Evolutionary conservation across 2,797 vertebrate genomes (phyloP).

Genomic region (Hoplostethus atlanticus): DNA sequence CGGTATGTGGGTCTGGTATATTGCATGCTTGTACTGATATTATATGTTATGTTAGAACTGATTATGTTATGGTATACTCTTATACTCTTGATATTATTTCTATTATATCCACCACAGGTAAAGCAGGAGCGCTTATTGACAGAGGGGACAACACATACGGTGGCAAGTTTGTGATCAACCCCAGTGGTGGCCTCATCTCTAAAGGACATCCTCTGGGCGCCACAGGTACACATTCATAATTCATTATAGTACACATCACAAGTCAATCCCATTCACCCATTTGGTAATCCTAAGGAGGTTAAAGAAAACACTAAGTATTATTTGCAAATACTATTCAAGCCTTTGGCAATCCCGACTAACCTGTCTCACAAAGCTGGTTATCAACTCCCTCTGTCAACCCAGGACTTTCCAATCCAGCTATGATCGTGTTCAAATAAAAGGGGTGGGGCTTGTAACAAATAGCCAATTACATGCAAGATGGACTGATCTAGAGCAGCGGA

Average conservation of each 20-base stretch:
- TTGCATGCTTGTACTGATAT: not conserved
- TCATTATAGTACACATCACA: too few relatives aligned
- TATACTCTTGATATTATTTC: not conserved
- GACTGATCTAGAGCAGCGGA: too few relatives aligned
- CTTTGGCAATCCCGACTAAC: not conserved
- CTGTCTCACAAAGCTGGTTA: too few relatives aligned
- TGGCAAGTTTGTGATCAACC: conserved; percentile 97
- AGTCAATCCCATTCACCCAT: not conserved
- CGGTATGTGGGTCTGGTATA: not conserved
- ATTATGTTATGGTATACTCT: not conserved
- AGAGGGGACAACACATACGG: conserved; percentile 97
- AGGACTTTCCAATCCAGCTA: too few relatives aligned
- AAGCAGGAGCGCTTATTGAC: conserved; percentile 92
- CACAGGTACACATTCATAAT: conserved; percentile 87
- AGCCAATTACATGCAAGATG: too few relatives aligned
- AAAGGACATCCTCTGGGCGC: conserved; percentile 98
- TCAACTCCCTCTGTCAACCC: too few relatives aligned
- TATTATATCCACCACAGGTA: conserved; percentile 79
- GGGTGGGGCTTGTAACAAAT: too few relatives aligned
- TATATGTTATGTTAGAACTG: not conserved
- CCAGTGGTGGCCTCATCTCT: conserved; percentile 96
- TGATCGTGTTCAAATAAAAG: too few relatives aligned
- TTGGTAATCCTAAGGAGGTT: too few relatives aligned
- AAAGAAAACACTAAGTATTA: too few relatives aligned
- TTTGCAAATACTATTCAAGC: not conserved